Percentiles rank a stretch among this genome's conserved stretches.
Evolutionary conservation across 2,797 vertebrate species (phyloP).

Genomic region (Rhadinocentrus ornatus): DNA sequence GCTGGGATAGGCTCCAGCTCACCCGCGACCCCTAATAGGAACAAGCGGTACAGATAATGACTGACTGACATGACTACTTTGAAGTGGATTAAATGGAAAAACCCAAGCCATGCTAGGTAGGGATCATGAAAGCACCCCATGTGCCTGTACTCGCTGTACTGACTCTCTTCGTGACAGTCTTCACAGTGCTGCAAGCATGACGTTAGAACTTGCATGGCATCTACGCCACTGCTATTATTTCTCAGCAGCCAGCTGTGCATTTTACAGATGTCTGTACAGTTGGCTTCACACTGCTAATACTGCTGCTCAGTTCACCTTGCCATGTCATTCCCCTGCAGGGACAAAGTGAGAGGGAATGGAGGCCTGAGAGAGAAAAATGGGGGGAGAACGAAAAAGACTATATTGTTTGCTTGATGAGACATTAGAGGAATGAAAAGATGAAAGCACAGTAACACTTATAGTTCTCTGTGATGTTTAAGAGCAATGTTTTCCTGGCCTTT

Average conservation of each 20-base stretch:
- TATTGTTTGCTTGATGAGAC: slow-evolving; percentile 18
- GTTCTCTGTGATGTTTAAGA: not conserved
- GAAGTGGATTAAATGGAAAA: not conserved
- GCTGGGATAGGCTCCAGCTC: too few species aligned
- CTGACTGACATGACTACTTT: too few species aligned
- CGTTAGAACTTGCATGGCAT: slow-evolving; percentile 33
- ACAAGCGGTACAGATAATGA: too few species aligned
- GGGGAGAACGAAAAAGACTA: not conserved
- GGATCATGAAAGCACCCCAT: slow-evolving; percentile 8
- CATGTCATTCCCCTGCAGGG: slow-evolving; percentile 48
- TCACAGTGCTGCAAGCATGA: slow-evolving; percentile 14
- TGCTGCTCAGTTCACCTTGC: slow-evolving; percentile 60
- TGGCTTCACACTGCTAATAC: slow-evolving; percentile 24
- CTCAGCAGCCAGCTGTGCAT: slow-evolving; percentile 26
- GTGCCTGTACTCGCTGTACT: not conserved
- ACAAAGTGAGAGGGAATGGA: slow-evolving; percentile 10
- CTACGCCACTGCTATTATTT: slow-evolving; percentile 26
- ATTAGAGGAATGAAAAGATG: slow-evolving; percentile 2
- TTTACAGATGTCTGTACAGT: slow-evolving; percentile 27
- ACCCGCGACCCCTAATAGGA: too few species aligned
- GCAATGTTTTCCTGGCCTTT: not conserved
- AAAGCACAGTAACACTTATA: slow-evolving; percentile 2
- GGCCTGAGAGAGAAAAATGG: not conserved
- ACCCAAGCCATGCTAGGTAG: not conserved
- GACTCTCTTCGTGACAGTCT: not conserved